Percentiles rank a stretch among this genome's conserved stretches.
These are phyloP conservation scores for Phallusia fumigata DNA, from an alignment of 23 tunicate genomes.

Conservation along the genomic window DNA sequence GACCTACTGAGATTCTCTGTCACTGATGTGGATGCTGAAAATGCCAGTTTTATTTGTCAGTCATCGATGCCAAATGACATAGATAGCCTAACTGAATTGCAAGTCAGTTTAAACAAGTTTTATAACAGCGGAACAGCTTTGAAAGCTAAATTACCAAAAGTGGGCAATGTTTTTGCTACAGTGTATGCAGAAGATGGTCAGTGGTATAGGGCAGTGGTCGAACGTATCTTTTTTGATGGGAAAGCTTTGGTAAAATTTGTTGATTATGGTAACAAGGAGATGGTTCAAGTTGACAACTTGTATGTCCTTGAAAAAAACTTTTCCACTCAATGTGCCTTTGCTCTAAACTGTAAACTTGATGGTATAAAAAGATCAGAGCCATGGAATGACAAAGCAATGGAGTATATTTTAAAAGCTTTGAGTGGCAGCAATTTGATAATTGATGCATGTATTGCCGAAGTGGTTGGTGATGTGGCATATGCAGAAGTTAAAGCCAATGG, in stretches of 20 bases:
- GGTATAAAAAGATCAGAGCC: background rate
- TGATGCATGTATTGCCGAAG: background rate
- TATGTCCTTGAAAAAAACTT: background rate
- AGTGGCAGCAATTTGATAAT: background rate
- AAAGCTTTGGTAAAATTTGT: background rate
- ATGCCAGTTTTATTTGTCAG: background rate
- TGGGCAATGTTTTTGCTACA: background rate
- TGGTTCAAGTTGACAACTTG: background rate
- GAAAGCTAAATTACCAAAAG: background rate
- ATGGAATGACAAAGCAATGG: background rate
- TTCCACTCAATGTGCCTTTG: background rate
- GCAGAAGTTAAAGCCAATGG: background rate
- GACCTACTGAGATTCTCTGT: background rate
- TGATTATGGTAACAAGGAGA: constrained; percentile 4
- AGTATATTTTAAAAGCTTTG: background rate
- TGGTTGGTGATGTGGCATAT: background rate
- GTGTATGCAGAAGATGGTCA: constrained; percentile 15
- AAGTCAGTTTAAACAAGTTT: background rate
- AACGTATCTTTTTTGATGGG: background rate
- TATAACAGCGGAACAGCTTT: background rate
- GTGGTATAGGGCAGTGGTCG: constrained; percentile 6
- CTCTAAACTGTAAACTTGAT: background rate
- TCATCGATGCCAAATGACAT: background rate
- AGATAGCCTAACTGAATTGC: background rate
- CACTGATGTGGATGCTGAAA: background rate